phyloP scores from a whole-genome alignment of 2,113 vertebrate genomes.

The Gadus chalcogrammus region DNA sequence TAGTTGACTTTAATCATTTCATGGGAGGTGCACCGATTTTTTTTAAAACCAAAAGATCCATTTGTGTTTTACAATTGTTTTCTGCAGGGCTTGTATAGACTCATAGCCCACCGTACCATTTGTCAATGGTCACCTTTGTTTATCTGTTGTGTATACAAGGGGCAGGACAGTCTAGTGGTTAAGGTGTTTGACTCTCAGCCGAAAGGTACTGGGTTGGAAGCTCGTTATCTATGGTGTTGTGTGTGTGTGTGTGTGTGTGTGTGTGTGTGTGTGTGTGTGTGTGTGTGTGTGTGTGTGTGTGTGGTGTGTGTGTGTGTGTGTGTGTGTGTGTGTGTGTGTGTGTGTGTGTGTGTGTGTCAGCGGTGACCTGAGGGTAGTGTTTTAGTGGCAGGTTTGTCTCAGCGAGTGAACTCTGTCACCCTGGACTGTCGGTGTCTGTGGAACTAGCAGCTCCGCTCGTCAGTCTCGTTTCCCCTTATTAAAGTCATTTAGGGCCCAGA shows the following conservation, averaged over 20 bases:
- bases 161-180: no score
- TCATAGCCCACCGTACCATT: neutral
- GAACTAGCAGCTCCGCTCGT: constrained; percentile 22
- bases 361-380: neutral
- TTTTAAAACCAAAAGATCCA: constrained; percentile 30
- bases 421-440: constrained; percentile 12
- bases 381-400: constrained; percentile 15
- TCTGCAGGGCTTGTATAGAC: constrained; percentile 21
- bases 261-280: neutral
- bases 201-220: no score
- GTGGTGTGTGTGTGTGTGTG: no score
- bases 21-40: constrained; percentile 27
- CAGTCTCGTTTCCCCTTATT: constrained; percentile 41
- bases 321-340: neutral
- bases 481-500: constrained; percentile 43
- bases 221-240: no score
- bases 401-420: constrained; percentile 15
- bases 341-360: neutral
- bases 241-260: no score
- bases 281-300: neutral
- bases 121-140: constrained; percentile 1
- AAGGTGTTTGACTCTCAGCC: no score
- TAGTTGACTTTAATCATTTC: constrained; percentile 41
- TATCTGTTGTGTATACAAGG: constrained; percentile 10
- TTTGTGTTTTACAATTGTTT: constrained; percentile 35